These are phyloP conservation scores for Laothoe populi DNA, from an alignment of 2,888 invertebrate genomes.

Conservation along the genomic window DNA sequence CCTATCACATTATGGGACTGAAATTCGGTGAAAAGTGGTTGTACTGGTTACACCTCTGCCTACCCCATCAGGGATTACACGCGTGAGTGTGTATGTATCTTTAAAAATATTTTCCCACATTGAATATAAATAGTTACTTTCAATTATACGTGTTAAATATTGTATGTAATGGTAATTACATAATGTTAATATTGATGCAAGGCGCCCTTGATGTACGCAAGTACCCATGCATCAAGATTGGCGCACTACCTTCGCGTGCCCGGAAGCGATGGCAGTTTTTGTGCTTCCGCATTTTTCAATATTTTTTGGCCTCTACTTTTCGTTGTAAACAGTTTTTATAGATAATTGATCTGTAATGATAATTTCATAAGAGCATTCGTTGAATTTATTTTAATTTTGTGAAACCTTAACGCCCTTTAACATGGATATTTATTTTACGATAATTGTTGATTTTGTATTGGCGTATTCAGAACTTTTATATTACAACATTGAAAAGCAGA, in stretches of 20 bases:
- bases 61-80: too few relatives aligned
- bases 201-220: background rate
- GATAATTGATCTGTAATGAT: background rate
- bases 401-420: background rate
- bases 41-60: too few relatives aligned
- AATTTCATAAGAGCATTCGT: background rate
- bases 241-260: background rate
- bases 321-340: background rate
- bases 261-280: background rate
- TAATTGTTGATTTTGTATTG: background rate
- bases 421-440: background rate
- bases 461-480: too few relatives aligned
- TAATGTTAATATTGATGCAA: constrained; percentile 3
- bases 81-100: too few relatives aligned
- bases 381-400: background rate
- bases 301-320: constrained; percentile 1
- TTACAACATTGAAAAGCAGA: too few relatives aligned
- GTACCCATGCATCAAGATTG: background rate
- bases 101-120: background rate
- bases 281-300: background rate
- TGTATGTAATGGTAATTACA: background rate
- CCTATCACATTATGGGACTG: too few relatives aligned
- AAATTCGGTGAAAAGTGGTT: too few relatives aligned
- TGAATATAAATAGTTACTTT: background rate
- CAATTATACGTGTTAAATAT: background rate